Base-by-base conservation (phyloP, 2,888 invertebrate species). In the Drosophila kuntzei region DNA sequence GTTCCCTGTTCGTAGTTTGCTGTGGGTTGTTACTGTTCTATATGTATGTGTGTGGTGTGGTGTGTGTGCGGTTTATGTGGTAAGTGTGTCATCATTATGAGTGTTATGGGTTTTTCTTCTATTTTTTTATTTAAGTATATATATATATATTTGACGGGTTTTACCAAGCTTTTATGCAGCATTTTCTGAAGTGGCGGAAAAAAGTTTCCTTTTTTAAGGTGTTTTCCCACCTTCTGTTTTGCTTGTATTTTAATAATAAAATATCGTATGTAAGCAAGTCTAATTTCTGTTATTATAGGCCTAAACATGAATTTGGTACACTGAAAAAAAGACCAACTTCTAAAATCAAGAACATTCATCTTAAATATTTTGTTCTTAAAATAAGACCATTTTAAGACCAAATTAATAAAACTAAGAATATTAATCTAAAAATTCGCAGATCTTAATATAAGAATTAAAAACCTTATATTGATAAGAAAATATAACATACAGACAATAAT, bases 51-150 rank as follows among this genome's bases (percentile, higher is more conserved):
- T 7, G 46, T 29, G 46, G 41, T 2, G 7, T 2, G 14, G 44
- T 59, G 68, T 68, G 75, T 32, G 43, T 86, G 82, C 63, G 82
- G 89, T 80, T 83, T 87, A 89, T 83, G 83, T 84, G 83, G 89
- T 80, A 87, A 89, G 83, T 89, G 83, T 83, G 83, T 80, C 89
- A 86, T 83, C 78, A 87, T 87, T 75, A 79, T 70, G 80, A 80
- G 69, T 67, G 43, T 73, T 88, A 66, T 71, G 65, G 83, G 69
- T 53, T 58, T 71, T 86, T 66, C 57, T 41, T 16, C 34, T 29
- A n/a, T n/a, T 62, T 55, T 47, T 16, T 18, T 54, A 49, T 34
- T 29, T 44, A n/a, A n/a, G 14, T 50, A 22, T 59, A 4, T 20
- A 41, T 36, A 49, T 55, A n/a, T n/a, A n/a, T n/a, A n/a, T 46